Conservation (phyloP, 2,888 invertebrate species). For the Exephanes ischioxanthus region DNA sequence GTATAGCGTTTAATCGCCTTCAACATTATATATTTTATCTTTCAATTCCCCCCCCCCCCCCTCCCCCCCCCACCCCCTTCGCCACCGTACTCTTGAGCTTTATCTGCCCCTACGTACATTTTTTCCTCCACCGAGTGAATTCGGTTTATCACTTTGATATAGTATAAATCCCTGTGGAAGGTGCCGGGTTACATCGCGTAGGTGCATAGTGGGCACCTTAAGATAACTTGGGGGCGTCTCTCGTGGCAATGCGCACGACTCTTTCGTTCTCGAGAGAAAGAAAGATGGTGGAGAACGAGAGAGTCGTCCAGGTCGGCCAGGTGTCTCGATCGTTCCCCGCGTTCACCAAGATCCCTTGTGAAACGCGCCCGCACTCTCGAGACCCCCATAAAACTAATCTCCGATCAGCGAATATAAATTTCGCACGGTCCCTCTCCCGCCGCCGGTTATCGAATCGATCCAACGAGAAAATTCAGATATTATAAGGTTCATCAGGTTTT, state of each 20-base stretch:
- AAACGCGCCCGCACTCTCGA: conserved; percentile 1
- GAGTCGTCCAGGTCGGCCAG: conserved; percentile 47
- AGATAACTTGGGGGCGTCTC: conserved; percentile 48
- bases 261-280: conserved; percentile 24
- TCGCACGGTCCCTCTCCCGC: conserved; percentile 1
- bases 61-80: neutral
- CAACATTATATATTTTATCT: conserved; percentile 63
- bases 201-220: conserved; percentile 54
- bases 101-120: conserved; percentile 35
- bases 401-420: conserved; percentile 61
- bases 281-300: conserved; percentile 1
- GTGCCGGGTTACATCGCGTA: conserved; percentile 63
- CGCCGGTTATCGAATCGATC: conserved; percentile 47
- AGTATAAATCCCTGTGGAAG: conserved; percentile 52
- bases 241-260: conserved; percentile 9
- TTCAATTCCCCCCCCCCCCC: conserved; percentile 25
- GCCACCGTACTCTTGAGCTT: conserved; percentile 14
- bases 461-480: conserved; percentile 43
- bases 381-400: conserved; percentile 58
- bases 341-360: conserved; percentile 6
- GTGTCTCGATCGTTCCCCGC: conserved; percentile 51
- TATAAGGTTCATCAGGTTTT: neutral
- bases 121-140: conserved; percentile 58
- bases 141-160: conserved; percentile 63
- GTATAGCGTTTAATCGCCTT: conserved; percentile 35